These are phyloP conservation scores for Loripinus fragilis DNA, from an alignment of 2,888 invertebrate genomes.

Conservation along the genomic window DNA sequence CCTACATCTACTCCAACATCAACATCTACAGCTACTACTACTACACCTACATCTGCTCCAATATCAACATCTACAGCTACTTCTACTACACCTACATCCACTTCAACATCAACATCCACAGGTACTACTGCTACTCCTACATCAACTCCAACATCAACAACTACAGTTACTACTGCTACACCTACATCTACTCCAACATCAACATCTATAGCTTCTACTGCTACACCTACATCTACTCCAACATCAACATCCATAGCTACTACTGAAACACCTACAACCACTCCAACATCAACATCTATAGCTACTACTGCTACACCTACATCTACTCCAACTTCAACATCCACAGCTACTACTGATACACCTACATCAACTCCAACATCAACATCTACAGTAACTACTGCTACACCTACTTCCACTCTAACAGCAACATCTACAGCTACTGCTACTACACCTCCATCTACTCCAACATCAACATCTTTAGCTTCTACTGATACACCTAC, in stretches of 20 bases:
- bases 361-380: neutral
- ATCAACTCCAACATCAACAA: neutral
- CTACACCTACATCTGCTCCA: constrained; percentile 5
- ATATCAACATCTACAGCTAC: neutral
- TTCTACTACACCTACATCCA: neutral
- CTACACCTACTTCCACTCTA: neutral
- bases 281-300: neutral
- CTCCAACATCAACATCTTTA: neutral
- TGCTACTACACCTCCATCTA: neutral
- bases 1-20: constrained; percentile 25
- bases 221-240: neutral
- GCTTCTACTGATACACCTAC: neutral
- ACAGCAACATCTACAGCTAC: neutral
- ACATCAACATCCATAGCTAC: neutral
- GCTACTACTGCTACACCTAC: neutral
- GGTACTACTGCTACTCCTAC: no score
- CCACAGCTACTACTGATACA: neutral
- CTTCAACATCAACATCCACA: no score
- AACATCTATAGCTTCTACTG: neutral
- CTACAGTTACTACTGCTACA: neutral
- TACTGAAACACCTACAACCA: neutral
- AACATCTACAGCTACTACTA: constrained; percentile 26
- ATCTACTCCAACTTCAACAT: neutral
- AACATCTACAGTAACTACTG: neutral
- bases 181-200: neutral